These are phyloP conservation scores for Caenorhabditis afra DNA, from an alignment of 2,888 invertebrate genomes.

Conservation along the genomic window DNA sequence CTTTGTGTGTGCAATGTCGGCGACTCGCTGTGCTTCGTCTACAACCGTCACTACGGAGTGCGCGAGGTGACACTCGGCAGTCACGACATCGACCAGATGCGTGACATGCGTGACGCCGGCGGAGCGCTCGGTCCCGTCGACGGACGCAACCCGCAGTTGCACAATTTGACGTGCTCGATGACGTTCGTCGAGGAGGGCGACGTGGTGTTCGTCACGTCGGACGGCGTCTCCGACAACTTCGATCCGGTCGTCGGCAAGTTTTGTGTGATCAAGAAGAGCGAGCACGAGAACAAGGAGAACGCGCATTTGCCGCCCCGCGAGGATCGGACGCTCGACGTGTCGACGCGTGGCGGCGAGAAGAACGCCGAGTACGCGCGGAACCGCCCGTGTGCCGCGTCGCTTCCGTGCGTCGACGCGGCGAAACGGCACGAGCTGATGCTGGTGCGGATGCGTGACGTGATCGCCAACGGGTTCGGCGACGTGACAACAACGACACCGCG, in stretches of 20 bases:
- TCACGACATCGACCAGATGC: constrained; percentile 88
- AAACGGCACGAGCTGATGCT: constrained; percentile 84
- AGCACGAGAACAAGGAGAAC: constrained; percentile 68
- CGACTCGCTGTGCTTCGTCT: constrained; percentile 91
- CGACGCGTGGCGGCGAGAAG: constrained; percentile 49
- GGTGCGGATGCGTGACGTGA: constrained; percentile 86
- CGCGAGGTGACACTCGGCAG: constrained; percentile 85
- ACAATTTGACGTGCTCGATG: constrained; percentile 88
- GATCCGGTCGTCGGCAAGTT: constrained; percentile 93
- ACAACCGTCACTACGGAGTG: constrained; percentile 87
- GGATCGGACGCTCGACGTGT: constrained; percentile 64
- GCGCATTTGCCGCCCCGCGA: constrained; percentile 60
- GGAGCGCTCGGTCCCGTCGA: constrained; percentile 92
- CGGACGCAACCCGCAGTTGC: constrained; percentile 89
- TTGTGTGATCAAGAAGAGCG: constrained; percentile 82
- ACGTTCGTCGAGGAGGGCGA: constrained; percentile 88
- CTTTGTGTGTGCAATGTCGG: constrained; percentile 92
- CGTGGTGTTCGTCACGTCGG: constrained; percentile 91
- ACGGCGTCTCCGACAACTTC: constrained; percentile 92
- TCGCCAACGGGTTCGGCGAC: constrained; percentile 84
- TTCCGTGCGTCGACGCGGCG: constrained; percentile 87
- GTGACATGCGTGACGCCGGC: constrained; percentile 91
- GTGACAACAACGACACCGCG: constrained; percentile 37
- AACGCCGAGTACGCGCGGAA: constrained; percentile 64
- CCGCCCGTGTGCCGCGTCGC: constrained; percentile 73